A percentile compares a stretch with the other conserved stretches of the same genome.
Evolutionary conservation across 2,113 vertebrate genomes (phyloP).

Genomic region (Halichoerus grypus): DNA sequence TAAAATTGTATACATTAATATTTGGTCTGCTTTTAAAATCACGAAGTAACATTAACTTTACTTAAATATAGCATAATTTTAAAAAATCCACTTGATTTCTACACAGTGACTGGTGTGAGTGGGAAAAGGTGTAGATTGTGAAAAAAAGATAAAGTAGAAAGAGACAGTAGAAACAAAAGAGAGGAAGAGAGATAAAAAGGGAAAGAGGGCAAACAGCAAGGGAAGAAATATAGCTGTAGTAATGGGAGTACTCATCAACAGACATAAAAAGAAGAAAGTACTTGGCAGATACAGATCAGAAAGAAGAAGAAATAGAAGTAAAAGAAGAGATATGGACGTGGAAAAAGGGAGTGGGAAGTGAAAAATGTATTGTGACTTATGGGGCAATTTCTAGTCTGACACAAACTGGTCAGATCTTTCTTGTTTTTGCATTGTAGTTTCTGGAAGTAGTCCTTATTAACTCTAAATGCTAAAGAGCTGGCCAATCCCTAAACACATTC

Average conservation of each 20-base stretch:
- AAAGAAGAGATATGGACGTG: not conserved
- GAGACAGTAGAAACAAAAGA: not conserved
- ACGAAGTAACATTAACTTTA: not conserved
- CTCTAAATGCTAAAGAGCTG: not conserved
- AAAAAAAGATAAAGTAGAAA: not conserved
- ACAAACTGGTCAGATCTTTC: not conserved
- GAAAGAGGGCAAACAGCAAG: accelerated
- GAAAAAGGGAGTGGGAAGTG: not conserved
- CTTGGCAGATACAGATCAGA: not conserved
- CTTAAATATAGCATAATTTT: not conserved
- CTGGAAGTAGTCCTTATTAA: not conserved
- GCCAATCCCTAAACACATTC: not conserved
- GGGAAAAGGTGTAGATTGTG: not conserved
- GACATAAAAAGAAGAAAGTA: not conserved
- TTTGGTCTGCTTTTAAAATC: not conserved
- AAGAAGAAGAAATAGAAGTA: not conserved
- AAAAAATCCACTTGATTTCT: not conserved
- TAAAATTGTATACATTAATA: not conserved
- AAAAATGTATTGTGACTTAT: not conserved
- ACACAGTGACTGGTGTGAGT: not conserved
- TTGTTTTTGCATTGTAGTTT: not conserved
- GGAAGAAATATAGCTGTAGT: not conserved
- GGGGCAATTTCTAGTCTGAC: not conserved
- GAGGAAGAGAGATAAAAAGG: not conserved
- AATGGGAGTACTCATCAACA: not conserved